These are phyloP conservation scores for Brachionus calyciflorus DNA, from an alignment of 1,140 invertebrate species.

Conservation along the genomic window DNA sequence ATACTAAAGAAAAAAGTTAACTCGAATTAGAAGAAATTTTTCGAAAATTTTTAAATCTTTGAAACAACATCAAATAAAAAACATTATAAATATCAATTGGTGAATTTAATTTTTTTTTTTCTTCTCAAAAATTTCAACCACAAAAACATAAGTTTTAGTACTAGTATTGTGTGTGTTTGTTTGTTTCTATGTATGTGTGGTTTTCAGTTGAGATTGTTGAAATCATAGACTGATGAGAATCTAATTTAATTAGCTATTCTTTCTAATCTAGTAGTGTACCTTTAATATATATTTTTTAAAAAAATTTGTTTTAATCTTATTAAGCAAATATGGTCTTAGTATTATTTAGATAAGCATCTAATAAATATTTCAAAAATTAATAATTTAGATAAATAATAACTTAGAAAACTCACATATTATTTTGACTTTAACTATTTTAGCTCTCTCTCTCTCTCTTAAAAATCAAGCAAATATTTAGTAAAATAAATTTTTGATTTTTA, in stretches of 20 bases:
- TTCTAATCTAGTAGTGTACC: conserved; percentile 8
- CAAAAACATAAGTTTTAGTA: too few relatives aligned
- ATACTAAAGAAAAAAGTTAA: too few relatives aligned
- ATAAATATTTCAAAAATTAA: conserved; percentile 23
- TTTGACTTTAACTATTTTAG: conserved; percentile 5
- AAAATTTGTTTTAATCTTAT: conserved; percentile 38
- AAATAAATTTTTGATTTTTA: background rate
- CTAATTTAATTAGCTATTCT: background rate
- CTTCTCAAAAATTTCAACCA: too few relatives aligned
- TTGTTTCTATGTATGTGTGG: too few relatives aligned
- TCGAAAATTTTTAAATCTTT: too few relatives aligned
- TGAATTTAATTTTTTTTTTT: too few relatives aligned
- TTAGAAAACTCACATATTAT: background rate
- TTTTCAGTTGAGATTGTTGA: too few relatives aligned
- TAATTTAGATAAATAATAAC: conserved; percentile 24
- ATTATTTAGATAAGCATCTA: conserved; percentile 35
- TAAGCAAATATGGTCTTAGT: conserved; percentile 12
- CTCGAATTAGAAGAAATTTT: too few relatives aligned
- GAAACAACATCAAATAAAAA: too few relatives aligned
- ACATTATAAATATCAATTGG: too few relatives aligned
- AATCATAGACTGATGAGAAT: background rate
- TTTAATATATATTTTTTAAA: conserved; percentile 9
- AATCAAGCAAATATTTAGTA: background rate
- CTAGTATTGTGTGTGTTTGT: too few relatives aligned
- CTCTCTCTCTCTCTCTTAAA: background rate